These are phyloP conservation scores for Leistus spinibarbis DNA, from an alignment of 2,888 invertebrate genomes.

Conservation along the genomic window DNA sequence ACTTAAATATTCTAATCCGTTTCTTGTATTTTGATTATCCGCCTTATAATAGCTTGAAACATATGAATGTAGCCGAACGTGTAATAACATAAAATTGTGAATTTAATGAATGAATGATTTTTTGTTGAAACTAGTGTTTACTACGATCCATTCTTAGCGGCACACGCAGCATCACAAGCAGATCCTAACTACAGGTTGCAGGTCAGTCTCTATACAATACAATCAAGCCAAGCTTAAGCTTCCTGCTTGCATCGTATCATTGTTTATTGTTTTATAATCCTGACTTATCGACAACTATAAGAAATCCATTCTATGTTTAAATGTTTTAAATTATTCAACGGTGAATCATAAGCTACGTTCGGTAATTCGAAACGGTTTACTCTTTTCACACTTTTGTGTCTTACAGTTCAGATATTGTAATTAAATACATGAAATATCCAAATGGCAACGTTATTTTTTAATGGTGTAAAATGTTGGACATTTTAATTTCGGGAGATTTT, in stretches of 20 bases:
- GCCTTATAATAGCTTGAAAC: not conserved
- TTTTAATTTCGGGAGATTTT: not conserved
- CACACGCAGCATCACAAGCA: conserved; percentile 71
- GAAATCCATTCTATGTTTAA: conserved; percentile 12
- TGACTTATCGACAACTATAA: conserved; percentile 4
- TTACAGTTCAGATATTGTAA: conserved; percentile 30
- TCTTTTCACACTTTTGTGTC: conserved; percentile 41
- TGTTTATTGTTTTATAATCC: not conserved
- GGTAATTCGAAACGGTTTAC: conserved; percentile 26
- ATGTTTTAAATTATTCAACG: not conserved
- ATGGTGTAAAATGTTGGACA: not conserved
- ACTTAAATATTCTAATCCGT: not conserved
- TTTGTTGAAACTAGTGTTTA: conserved; percentile 75
- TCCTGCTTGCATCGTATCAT: conserved; percentile 5
- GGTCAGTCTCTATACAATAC: conserved; percentile 64
- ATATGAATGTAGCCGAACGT: not conserved
- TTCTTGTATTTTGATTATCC: not conserved
- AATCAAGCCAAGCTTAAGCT: conserved; percentile 12
- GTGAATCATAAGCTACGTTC: not conserved
- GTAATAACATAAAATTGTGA: not conserved
- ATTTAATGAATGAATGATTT: not conserved
- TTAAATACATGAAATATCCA: no score
- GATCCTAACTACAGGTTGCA: conserved; percentile 91
- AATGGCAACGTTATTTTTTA: no score
- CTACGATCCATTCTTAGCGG: conserved; percentile 95